A percentile compares a stretch with the other conserved stretches of the same genome.
Conservation (phyloP, 2,888 invertebrate genomes). For the Abrostola tripartita region DNA sequence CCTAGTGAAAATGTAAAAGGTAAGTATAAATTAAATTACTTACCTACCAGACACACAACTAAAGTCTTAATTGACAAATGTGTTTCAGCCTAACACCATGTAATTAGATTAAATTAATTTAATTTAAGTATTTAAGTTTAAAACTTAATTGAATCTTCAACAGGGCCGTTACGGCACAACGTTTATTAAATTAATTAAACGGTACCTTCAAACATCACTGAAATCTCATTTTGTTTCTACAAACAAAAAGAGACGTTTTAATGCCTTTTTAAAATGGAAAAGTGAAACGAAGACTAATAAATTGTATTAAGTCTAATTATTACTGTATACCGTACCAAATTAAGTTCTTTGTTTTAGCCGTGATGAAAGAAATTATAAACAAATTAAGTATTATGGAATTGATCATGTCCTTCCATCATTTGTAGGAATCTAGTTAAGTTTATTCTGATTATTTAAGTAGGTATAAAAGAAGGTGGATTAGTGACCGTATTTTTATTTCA, state of each 20-base stretch:
- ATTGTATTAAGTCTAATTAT: constrained; percentile 37
- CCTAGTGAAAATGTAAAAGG: neutral
- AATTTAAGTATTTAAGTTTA: constrained; percentile 56
- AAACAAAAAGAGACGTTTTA: constrained; percentile 46
- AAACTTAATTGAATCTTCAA: constrained; percentile 60
- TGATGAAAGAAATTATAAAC: neutral
- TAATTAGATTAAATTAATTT: constrained; percentile 56
- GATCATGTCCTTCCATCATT: too few relatives aligned
- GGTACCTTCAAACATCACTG: constrained; percentile 53
- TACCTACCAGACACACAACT: constrained; percentile 3
- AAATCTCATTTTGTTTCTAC: constrained; percentile 54
- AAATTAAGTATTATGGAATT: neutral
- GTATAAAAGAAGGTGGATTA: too few relatives aligned
- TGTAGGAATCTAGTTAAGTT: too few relatives aligned
- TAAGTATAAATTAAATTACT: neutral
- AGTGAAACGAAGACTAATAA: constrained; percentile 31
- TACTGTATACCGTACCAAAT: constrained; percentile 6
- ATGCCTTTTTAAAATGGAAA: constrained; percentile 34
- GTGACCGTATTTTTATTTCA: too few relatives aligned
- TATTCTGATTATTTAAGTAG: too few relatives aligned
- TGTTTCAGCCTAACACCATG: constrained; percentile 38
- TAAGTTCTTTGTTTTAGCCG: neutral
- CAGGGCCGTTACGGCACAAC: constrained; percentile 45
- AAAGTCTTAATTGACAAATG: constrained; percentile 35
- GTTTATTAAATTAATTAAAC: constrained; percentile 62